Evolutionary conservation across 1,140 invertebrate species (phyloP).

Genomic region (Ceratosolen solmsi): DNA sequence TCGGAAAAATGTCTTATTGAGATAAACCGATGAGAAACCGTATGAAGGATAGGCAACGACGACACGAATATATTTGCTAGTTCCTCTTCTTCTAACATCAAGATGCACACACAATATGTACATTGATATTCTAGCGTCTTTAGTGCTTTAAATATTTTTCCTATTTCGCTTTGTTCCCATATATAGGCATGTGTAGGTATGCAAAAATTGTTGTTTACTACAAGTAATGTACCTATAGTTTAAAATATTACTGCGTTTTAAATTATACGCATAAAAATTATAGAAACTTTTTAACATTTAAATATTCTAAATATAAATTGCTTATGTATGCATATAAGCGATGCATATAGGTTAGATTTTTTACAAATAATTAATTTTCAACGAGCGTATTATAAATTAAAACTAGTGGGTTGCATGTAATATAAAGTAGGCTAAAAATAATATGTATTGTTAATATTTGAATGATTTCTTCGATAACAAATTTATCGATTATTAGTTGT

Average conservation of each 20-base stretch:
- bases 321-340: too few relatives aligned
- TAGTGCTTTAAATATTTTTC: conserved; percentile 37
- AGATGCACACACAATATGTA: conserved; percentile 49
- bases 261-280: too few relatives aligned
- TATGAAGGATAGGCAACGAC: neutral
- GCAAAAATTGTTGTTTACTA: neutral
- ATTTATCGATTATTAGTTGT: too few relatives aligned
- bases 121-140: conserved; percentile 44
- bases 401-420: too few relatives aligned
- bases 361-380: too few relatives aligned
- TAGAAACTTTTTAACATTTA: too few relatives aligned
- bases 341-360: too few relatives aligned
- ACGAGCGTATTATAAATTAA: too few relatives aligned
- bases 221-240: neutral
- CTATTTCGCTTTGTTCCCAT: conserved; percentile 1
- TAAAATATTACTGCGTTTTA: neutral
- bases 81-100: neutral
- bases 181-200: neutral
- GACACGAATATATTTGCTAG: conserved; percentile 7
- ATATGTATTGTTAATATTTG: too few relatives aligned
- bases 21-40: neutral
- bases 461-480: too few relatives aligned
- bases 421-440: too few relatives aligned
- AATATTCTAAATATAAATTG: too few relatives aligned
- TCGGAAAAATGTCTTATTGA: conserved; percentile 2